Percentiles rank a stretch among this genome's conserved stretches.
phyloP scores from a whole-genome alignment of 2,888 invertebrate genomes.

The Yponomeuta cagnagella region DNA sequence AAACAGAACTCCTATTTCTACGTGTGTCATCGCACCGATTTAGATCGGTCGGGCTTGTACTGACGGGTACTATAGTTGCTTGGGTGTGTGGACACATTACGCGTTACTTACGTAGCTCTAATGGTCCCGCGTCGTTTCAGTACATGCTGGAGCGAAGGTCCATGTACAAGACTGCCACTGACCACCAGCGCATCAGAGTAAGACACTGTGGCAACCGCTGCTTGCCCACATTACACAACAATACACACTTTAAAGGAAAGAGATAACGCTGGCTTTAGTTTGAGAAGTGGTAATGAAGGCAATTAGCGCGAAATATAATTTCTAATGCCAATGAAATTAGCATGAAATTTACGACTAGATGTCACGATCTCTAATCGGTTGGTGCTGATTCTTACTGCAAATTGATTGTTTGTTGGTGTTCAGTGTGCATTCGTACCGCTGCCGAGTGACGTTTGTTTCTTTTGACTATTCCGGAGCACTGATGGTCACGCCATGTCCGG shows the following conservation, averaged over 20 bases:
- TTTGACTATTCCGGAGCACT: background rate
- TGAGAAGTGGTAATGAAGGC: conserved; percentile 31
- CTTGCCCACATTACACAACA: conserved; percentile 50
- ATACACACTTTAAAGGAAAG: conserved; percentile 2
- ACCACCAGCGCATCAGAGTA: conserved; percentile 94
- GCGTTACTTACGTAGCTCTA: background rate
- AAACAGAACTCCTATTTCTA: background rate
- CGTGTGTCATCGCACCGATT: background rate
- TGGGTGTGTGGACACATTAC: background rate
- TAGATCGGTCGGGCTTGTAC: background rate
- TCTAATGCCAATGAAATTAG: conserved; percentile 32
- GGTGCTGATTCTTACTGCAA: conserved; percentile 29
- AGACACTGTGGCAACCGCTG: conserved; percentile 68
- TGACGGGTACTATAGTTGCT: background rate
- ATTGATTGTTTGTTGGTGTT: conserved; percentile 64
- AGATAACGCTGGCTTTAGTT: conserved; percentile 23
- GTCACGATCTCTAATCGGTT: conserved; percentile 50
- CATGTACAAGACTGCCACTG: conserved; percentile 88
- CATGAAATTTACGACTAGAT: conserved; percentile 49
- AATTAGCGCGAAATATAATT: conserved; percentile 34
- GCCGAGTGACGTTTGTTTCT: conserved; percentile 1
- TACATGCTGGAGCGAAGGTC: conserved; percentile 93
- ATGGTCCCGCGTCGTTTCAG: conserved; percentile 78
- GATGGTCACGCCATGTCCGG: background rate
- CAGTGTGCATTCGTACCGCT: conserved; percentile 60